Percentiles rank a stretch among this genome's conserved stretches.
Evolutionary conservation across 2,113 vertebrate species (phyloP).

Genomic region (Ctenodactylus gundi): DNA sequence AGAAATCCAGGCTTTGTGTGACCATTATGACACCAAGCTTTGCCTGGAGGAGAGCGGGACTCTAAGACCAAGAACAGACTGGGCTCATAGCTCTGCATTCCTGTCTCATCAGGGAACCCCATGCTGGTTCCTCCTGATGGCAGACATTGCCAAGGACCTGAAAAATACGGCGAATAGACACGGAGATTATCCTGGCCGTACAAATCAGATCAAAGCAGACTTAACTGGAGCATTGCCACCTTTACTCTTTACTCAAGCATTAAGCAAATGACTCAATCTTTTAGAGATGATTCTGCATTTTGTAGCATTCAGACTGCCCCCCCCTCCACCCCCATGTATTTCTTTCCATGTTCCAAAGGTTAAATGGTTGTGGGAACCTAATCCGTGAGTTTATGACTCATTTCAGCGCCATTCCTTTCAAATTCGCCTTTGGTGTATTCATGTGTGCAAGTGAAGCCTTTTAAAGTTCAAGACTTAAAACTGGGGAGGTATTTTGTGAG

Average conservation of each 20-base stretch:
- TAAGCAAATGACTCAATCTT: not conserved
- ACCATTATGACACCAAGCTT: not conserved
- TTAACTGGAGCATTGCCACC: not conserved
- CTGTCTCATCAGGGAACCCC: rapidly evolving
- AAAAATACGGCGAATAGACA: not conserved
- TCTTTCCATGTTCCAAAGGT: conserved; percentile 69
- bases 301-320: conserved; percentile 26
- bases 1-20: not conserved
- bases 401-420: conserved; percentile 61
- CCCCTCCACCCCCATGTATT: conserved; percentile 37
- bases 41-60: not conserved
- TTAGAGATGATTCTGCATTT: conserved; percentile 47
- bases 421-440: conserved; percentile 73
- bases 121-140: not conserved
- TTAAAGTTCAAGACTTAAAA: conserved; percentile 72
- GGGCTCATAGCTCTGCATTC: not conserved
- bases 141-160: not conserved
- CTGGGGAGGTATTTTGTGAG: conserved; percentile 58
- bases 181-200: not conserved
- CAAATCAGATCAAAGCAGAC: conserved; percentile 53
- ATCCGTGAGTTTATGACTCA: conserved; percentile 75
- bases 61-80: not conserved
- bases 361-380: conserved; percentile 71
- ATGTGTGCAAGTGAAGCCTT: conserved; percentile 63
- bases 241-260: not conserved